These are phyloP conservation scores for Parnassius mnemosyne DNA, from an alignment of 2,888 invertebrate species.

Conservation along the genomic window DNA sequence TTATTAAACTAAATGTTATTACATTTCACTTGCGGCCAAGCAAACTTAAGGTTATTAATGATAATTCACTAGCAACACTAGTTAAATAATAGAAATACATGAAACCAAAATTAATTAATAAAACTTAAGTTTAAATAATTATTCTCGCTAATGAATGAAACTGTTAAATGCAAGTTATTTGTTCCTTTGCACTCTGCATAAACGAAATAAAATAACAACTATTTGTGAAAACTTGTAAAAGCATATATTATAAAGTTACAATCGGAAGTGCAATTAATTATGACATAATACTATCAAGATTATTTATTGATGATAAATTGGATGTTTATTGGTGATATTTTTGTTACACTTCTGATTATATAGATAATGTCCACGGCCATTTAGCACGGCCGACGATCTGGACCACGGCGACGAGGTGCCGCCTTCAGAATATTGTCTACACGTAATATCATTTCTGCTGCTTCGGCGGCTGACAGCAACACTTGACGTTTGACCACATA, in stretches of 20 bases:
- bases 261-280: slow-evolving; percentile 3
- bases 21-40: slow-evolving; percentile 55
- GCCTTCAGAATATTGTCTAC: slow-evolving; percentile 98
- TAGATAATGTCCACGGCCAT: slow-evolving; percentile 14
- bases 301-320: neutral
- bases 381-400: slow-evolving; percentile 92
- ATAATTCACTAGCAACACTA: slow-evolving; percentile 51
- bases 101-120: slow-evolving; percentile 6
- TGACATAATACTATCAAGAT: neutral
- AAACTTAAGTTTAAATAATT: neutral
- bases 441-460: slow-evolving; percentile 98
- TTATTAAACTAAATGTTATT: slow-evolving; percentile 54
- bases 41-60: slow-evolving; percentile 52
- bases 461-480: slow-evolving; percentile 95
- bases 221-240: slow-evolving; percentile 20
- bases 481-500: slow-evolving; percentile 98
- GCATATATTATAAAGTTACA: slow-evolving; percentile 10
- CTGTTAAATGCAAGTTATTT: slow-evolving; percentile 25
- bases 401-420: slow-evolving; percentile 92
- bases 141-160: slow-evolving; percentile 5
- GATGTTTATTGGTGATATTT: neutral
- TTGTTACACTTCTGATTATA: slow-evolving; percentile 5
- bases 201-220: slow-evolving; percentile 27
- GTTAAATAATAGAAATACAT: slow-evolving; percentile 1
- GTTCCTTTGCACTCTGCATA: slow-evolving; percentile 24